Conservation (phyloP, 1,140 invertebrate genomes). For the Achatina immaculata region DNA sequence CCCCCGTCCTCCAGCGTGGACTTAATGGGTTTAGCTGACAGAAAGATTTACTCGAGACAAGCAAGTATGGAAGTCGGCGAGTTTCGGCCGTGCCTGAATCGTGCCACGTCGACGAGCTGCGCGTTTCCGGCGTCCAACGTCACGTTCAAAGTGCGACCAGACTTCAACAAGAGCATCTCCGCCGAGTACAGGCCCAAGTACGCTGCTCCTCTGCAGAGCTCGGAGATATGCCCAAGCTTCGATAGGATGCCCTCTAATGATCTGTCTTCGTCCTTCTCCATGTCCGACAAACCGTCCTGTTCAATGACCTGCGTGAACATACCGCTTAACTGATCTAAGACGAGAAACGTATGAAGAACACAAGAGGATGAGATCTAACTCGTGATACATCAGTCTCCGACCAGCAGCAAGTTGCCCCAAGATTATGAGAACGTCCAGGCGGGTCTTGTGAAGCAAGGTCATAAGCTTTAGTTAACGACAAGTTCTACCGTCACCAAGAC, state of each 20-base stretch:
- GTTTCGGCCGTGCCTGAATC: background rate
- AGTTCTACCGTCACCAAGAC: background rate
- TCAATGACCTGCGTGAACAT: slow-evolving; percentile 20
- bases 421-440: background rate
- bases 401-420: background rate
- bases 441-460: background rate
- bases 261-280: background rate
- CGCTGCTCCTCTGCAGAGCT: too few species aligned
- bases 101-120: background rate
- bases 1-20: background rate
- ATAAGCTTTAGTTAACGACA: background rate
- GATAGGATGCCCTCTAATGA: slow-evolving; percentile 4
- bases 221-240: background rate
- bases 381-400: background rate
- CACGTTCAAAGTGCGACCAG: background rate
- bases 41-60: too few species aligned
- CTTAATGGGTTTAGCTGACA: background rate
- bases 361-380: background rate
- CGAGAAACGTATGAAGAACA: background rate
- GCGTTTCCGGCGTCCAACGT: background rate
- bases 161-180: slow-evolving; percentile 4
- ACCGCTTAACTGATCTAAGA: background rate
- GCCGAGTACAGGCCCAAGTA: background rate
- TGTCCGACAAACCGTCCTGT: background rate
- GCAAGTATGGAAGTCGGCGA: background rate